These are phyloP conservation scores for Empidonax traillii DNA, from an alignment of 2,113 vertebrate species.

Conservation along the genomic window DNA sequence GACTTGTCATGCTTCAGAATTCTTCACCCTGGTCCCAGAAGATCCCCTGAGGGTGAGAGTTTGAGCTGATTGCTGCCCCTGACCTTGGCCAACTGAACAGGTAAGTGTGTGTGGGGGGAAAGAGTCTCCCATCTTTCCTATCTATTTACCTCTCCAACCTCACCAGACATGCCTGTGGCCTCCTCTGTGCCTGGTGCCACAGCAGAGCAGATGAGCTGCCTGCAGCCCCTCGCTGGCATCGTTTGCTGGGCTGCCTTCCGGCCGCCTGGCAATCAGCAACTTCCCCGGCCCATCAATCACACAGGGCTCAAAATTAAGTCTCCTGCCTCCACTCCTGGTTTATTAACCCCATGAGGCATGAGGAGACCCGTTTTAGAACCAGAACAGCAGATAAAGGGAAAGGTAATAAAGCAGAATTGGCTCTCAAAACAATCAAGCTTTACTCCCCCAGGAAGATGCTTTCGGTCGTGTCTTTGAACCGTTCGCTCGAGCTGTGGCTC, in stretches of 20 bases:
- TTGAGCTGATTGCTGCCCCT: neutral
- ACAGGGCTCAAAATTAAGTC: conserved; percentile 4
- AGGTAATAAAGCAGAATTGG: conserved; percentile 3
- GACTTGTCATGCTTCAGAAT: neutral
- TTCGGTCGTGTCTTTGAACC: neutral
- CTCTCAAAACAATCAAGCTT: neutral
- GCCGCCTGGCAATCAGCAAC: neutral
- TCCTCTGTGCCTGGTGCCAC: neutral
- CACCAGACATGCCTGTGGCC: neutral
- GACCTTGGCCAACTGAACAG: neutral
- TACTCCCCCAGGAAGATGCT: neutral
- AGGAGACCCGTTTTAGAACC: neutral
- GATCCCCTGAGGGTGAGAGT: neutral
- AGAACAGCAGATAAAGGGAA: neutral
- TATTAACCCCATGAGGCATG: conserved; percentile 20
- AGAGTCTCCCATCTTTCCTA: neutral
- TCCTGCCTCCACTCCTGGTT: neutral
- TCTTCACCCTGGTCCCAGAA: neutral
- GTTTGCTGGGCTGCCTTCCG: neutral
- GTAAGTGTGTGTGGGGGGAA: neutral
- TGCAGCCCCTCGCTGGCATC: neutral
- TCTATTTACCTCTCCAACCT: neutral
- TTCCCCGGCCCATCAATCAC: neutral
- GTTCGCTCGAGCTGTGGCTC: neutral
- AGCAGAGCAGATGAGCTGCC: neutral